Evolutionary conservation across 2,888 invertebrate genomes (phyloP).

Genomic region (Vandiemenella viatica): DNA sequence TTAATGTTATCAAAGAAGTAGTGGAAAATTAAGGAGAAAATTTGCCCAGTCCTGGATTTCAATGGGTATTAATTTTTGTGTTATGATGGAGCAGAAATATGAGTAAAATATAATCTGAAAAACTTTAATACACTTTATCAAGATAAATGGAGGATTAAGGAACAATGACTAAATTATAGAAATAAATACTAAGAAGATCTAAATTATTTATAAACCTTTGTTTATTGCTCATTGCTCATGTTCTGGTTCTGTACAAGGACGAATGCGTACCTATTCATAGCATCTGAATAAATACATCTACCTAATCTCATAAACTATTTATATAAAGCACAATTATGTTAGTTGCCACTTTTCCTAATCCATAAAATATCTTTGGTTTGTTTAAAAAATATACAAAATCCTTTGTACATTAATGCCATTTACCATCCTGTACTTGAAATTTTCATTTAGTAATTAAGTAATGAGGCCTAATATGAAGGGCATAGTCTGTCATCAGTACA

Average conservation of each 20-base stretch:
- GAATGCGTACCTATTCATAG: conserved; percentile 17
- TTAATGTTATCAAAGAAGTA: no score
- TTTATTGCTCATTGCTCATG: conserved; percentile 18
- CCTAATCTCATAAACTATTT: conserved; percentile 15
- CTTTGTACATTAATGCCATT: conserved; percentile 19
- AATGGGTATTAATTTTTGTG: no score
- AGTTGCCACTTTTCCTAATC: conserved; percentile 13
- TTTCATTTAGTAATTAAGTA: conserved; percentile 1
- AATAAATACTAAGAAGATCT: background rate
- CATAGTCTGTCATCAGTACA: no score
- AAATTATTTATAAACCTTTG: conserved; percentile 17
- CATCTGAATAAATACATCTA: conserved; percentile 18
- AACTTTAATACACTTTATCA: no score
- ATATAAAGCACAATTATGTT: conserved; percentile 15
- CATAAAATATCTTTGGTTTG: conserved; percentile 17
- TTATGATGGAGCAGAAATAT: no score
- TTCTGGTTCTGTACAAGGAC: conserved; percentile 18
- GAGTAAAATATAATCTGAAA: no score
- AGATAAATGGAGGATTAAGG: no score
- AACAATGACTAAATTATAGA: no score
- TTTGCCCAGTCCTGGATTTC: no score
- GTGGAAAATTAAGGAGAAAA: no score
- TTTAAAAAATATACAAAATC: conserved; percentile 19
- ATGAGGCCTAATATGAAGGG: no score
- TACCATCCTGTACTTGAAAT: conserved; percentile 11